phyloP scores from a whole-genome alignment of 2,113 vertebrate species.

The Anhinga anhinga region DNA sequence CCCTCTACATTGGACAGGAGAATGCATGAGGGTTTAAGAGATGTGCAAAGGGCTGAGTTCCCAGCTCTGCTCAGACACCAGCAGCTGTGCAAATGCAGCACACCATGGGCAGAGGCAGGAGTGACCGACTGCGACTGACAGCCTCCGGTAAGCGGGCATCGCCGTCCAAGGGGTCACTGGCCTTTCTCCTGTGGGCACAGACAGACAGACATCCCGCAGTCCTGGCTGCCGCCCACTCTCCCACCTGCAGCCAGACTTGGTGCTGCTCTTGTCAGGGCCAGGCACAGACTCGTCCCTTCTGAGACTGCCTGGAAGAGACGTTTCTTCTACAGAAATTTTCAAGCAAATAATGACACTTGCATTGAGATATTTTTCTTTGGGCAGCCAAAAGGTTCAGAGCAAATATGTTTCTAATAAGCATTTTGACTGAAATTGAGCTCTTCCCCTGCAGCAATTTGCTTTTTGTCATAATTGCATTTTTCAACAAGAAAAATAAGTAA shows the following conservation, averaged over 20 bases:
- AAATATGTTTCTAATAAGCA: slow-evolving; percentile 20
- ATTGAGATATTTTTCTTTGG: not conserved
- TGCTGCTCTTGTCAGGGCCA: not conserved
- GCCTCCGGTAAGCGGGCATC: not conserved
- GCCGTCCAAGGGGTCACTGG: not conserved
- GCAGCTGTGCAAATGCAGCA: not conserved
- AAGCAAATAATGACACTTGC: not conserved
- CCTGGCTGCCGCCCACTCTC: accelerated
- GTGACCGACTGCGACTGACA: accelerated
- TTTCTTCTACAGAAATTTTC: not conserved
- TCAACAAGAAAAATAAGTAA: not conserved
- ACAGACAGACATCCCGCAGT: accelerated
- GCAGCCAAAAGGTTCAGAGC: not conserved
- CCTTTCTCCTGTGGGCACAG: not conserved
- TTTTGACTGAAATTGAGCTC: slow-evolving; percentile 28
- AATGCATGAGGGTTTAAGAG: not conserved
- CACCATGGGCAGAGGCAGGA: not conserved
- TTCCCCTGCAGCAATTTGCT: not conserved
- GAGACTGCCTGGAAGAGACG: not conserved
- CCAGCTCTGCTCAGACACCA: not conserved
- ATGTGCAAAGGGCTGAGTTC: not conserved
- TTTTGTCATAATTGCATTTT: not conserved
- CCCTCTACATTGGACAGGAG: accelerated
- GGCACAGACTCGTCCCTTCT: not conserved
- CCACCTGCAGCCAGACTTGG: not conserved